phyloP scores from a whole-genome alignment of 2,113 vertebrate species.

The Alosa alosa region DNA sequence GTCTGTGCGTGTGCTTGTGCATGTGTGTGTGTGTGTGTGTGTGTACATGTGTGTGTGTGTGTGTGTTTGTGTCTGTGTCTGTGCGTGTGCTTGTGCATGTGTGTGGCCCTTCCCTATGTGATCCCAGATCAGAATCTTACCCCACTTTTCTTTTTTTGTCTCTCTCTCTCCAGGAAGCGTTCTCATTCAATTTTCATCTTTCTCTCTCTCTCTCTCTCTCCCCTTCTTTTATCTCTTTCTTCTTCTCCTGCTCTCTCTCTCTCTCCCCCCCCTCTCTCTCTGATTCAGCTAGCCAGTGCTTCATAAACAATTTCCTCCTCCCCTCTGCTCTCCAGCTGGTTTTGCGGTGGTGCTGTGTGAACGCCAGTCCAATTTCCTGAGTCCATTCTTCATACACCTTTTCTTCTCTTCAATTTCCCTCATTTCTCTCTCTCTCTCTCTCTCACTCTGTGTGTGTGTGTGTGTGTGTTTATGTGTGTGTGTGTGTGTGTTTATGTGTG shows the following conservation, averaged over 20 bases:
- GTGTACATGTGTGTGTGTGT: neutral
- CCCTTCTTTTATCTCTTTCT: neutral
- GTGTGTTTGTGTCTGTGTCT: neutral
- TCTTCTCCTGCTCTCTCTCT: neutral
- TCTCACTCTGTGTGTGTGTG: slow-evolving; percentile 31
- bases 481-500: slow-evolving; percentile 7
- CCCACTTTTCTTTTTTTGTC: slow-evolving; percentile 61
- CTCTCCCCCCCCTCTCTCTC: slow-evolving; percentile 12
- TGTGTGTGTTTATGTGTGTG: no score
- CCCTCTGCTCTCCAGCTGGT: slow-evolving; percentile 60
- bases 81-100: neutral
- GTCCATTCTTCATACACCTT: slow-evolving; percentile 70
- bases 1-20: neutral
- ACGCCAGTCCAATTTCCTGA: slow-evolving; percentile 76
- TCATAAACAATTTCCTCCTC: slow-evolving; percentile 75
- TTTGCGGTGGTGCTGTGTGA: slow-evolving; percentile 68
- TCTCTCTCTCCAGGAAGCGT: slow-evolving; percentile 60
- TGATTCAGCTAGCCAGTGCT: slow-evolving; percentile 65
- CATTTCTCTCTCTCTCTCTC: slow-evolving; percentile 52
- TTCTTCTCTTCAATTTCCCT: slow-evolving; percentile 36
- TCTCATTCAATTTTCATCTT: slow-evolving; percentile 72
- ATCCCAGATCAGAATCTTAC: slow-evolving; percentile 67
- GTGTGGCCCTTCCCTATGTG: slow-evolving; percentile 49
- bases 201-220: slow-evolving; percentile 23
- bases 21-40: neutral